Evolutionary conservation across 2,888 invertebrate species (phyloP), one percentile per base, ranked within the genome.

Genomic region (Stenotaenia linearis): DNA sequence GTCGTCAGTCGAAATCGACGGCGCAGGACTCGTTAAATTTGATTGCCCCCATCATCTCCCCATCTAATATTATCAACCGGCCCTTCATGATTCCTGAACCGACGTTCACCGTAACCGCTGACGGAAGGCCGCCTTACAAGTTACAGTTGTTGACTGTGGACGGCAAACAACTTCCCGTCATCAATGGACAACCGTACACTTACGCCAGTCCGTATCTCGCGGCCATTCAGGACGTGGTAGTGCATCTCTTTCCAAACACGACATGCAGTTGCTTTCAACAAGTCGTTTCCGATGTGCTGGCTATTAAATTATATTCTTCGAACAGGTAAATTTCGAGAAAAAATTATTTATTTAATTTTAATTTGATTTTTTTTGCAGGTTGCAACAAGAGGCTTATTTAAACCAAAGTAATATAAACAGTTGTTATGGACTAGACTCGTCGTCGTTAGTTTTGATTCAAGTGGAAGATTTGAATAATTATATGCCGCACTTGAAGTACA

Each of bases 401-500:
- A 28, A 69, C 25, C 23, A 69, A 69, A 40, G 40, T 91, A 50
- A 92, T 93, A 84, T 93, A 93, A 74, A 79, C 77, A 75, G 85
- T 91, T 91, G 86, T 30, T 69, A 69, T 28, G 69, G 69, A 9
- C 9, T 25, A 28, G 69, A 69, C 5, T 25, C 23, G 85, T 93
- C 93, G 85, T 91, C 90, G 78, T 88, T 93, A 86, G 93, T 93
- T 56, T 87, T 95, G 83, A 93, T 95, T 79, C 92, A 92, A 88
- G 92, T 94, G 83, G 91, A 92, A 81, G 93, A 92, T 88, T 92
- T 94, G 82, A 91, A 94, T 88, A 91, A 91, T 85, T 94, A 90
- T 87, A 93, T 94, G 93, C 92, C 93, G 35, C 95, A 95, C 87
- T 88, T 95, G 87, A 93, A 93, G 85, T 95, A 94, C 88, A 94